These are phyloP conservation scores for Corythoichthys haematopterus DNA, from an alignment of 2,113 vertebrate species.

Conservation along the genomic window DNA sequence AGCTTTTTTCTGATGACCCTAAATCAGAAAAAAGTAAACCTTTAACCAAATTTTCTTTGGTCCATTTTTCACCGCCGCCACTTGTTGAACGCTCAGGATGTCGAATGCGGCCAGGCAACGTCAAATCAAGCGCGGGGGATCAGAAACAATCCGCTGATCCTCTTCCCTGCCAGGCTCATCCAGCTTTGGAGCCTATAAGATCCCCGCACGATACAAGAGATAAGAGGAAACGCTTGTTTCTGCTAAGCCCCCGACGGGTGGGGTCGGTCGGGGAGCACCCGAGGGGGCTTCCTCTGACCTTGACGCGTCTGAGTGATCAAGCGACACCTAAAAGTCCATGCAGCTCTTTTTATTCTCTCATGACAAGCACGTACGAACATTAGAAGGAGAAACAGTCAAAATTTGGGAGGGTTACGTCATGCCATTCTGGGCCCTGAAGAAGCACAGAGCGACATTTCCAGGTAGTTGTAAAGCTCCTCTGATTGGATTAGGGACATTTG, in stretches of 20 bases:
- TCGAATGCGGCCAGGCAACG: constrained; percentile 29
- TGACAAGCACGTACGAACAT: constrained; percentile 47
- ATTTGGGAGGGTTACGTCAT: constrained; percentile 1
- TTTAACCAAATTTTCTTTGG: too few species aligned
- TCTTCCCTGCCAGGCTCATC: constrained; percentile 69
- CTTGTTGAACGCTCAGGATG: constrained; percentile 5
- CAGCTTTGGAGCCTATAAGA: constrained; percentile 70
- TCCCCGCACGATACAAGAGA: constrained; percentile 55
- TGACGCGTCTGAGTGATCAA: neutral
- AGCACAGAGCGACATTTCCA: constrained; percentile 31
- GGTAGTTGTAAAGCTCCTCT: constrained; percentile 49
- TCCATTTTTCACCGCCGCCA: too few species aligned
- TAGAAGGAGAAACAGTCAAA: constrained; percentile 29
- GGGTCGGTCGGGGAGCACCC: neutral
- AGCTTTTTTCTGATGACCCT: too few species aligned
- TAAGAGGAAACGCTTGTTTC: constrained; percentile 33
- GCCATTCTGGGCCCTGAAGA: constrained; percentile 6
- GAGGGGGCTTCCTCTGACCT: constrained; percentile 25
- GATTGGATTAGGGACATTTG: constrained; percentile 59
- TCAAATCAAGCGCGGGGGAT: constrained; percentile 41
- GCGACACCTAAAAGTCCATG: constrained; percentile 26
- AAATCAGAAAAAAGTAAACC: too few species aligned
- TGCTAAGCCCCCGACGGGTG: constrained; percentile 21
- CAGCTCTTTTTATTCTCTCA: constrained; percentile 68
- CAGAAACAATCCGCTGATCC: constrained; percentile 67